Evolutionary conservation across 2,797 vertebrate genomes (phyloP).

Genomic region (Fundulus diaphanus): DNA sequence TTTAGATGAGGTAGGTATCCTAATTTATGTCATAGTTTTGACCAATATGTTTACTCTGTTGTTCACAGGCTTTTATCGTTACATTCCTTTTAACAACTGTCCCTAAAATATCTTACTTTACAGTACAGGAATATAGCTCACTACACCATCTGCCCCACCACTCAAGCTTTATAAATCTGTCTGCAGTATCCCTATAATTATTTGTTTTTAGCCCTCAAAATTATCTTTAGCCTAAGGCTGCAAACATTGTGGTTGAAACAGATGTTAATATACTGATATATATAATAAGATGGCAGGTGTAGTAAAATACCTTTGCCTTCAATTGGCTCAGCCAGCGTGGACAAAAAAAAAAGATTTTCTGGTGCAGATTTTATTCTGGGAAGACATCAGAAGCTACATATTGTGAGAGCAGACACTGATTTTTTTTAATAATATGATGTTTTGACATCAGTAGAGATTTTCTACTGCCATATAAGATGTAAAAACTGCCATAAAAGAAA

Average conservation of each 20-base stretch:
- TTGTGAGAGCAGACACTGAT: background rate
- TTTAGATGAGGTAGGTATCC: background rate
- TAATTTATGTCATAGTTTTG: background rate
- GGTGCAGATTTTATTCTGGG: background rate
- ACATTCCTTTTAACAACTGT: background rate
- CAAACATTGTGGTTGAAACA: background rate
- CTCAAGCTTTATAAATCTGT: background rate
- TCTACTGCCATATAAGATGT: background rate
- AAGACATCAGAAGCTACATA: background rate
- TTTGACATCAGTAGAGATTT: background rate
- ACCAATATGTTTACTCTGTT: background rate
- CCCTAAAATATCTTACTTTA: background rate
- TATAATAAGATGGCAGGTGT: background rate
- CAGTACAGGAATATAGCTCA: background rate
- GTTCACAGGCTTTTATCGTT: background rate
- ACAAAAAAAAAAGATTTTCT: background rate
- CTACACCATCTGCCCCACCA: background rate
- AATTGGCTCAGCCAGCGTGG: background rate
- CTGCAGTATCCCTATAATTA: background rate
- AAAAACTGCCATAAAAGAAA: background rate
- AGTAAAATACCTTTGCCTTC: background rate
- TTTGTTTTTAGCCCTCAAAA: background rate
- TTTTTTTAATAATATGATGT: background rate
- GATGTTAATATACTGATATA: background rate
- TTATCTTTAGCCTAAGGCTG: background rate